Percentiles rank a stretch among this genome's conserved stretches.
phyloP scores from a whole-genome alignment of 2,797 vertebrate species.

The Acanthurus tractus region DNA sequence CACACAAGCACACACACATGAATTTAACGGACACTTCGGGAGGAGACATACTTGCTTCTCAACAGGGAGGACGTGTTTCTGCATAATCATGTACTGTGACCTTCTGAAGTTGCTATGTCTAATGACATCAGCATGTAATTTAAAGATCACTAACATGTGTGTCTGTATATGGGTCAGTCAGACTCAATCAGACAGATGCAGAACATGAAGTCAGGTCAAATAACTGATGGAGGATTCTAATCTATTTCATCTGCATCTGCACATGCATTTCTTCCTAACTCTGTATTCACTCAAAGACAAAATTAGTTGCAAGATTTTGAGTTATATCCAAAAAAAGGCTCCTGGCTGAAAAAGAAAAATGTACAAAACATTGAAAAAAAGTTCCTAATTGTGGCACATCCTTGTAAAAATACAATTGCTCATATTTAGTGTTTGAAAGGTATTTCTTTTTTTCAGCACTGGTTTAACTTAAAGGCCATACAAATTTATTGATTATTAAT shows the following conservation, averaged over 20 bases:
- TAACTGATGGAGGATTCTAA: conserved; percentile 6
- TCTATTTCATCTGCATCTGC: conserved; percentile 1
- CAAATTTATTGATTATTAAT: too few species aligned
- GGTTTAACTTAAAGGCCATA: too few species aligned
- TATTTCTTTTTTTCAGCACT: too few species aligned
- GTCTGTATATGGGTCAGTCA: background rate
- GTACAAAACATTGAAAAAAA: too few species aligned
- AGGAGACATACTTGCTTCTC: background rate
- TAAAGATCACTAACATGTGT: conserved; percentile 66
- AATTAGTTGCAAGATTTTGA: too few species aligned
- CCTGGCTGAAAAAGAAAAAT: too few species aligned
- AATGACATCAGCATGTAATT: conserved; percentile 58
- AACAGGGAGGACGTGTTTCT: conserved; percentile 13
- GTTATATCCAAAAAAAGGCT: too few species aligned
- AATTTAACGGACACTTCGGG: background rate
- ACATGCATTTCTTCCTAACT: background rate
- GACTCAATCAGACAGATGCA: conserved; percentile 6
- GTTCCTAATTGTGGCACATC: too few species aligned
- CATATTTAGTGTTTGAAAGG: too few species aligned
- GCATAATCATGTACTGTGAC: conserved; percentile 21
- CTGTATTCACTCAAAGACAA: too few species aligned
- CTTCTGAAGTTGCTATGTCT: conserved; percentile 30
- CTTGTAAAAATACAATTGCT: too few species aligned
- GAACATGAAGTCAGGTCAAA: conserved; percentile 29
- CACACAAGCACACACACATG: background rate